phyloP scores from a whole-genome alignment of 2,113 vertebrate species.

The Miniopterus natalensis region DNA sequence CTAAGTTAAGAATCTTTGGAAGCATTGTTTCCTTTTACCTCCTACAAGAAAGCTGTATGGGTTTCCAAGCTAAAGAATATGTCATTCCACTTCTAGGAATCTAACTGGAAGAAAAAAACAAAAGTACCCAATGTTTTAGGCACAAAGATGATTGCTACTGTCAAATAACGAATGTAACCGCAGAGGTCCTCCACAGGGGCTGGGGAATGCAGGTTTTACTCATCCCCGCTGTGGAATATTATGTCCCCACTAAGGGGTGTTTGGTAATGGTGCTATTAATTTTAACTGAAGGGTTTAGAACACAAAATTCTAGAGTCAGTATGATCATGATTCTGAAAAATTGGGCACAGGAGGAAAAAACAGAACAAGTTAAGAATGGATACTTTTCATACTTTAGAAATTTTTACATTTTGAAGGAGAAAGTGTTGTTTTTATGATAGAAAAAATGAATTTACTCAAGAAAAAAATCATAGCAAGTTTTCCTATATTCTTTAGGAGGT shows the following conservation, averaged over 20 bases:
- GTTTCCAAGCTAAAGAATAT: constrained; percentile 16
- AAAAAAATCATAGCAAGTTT: not conserved
- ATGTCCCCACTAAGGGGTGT: not conserved
- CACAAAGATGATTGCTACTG: not conserved
- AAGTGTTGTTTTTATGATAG: not conserved
- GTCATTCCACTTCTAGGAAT: not conserved
- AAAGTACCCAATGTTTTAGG: not conserved
- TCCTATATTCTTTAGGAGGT: not conserved
- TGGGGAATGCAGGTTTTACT: not conserved
- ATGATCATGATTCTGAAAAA: not conserved
- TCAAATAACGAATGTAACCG: not conserved
- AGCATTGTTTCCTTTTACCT: constrained; percentile 31
- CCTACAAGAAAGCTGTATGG: not conserved
- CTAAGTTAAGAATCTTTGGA: constrained; percentile 25
- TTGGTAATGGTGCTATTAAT: not conserved
- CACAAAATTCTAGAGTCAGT: not conserved
- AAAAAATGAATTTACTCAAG: not conserved
- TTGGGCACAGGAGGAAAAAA: not conserved
- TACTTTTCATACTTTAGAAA: not conserved
- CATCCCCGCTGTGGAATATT: not conserved
- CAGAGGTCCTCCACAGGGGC: not conserved
- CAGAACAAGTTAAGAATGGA: not conserved
- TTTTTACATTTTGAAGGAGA: constrained; percentile 14
- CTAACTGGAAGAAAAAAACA: constrained; percentile 22
- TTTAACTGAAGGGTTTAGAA: not conserved